A percentile compares a stretch with the other conserved stretches of the same genome.
Evolutionary conservation across 2,113 vertebrate species (phyloP).

Genomic region (Turnix velox): DNA sequence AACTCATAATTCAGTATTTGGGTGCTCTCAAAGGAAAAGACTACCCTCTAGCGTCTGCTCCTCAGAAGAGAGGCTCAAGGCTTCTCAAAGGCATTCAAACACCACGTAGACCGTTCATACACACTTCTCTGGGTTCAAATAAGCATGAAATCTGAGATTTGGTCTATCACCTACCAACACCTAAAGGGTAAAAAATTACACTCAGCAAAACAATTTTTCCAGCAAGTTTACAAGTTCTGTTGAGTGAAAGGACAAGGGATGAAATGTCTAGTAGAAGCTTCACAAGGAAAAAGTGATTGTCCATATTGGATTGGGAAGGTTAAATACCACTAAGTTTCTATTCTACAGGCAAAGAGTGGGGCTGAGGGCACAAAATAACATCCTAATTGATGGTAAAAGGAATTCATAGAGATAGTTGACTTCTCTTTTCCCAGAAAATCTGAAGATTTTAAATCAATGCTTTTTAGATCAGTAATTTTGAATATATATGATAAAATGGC

Average conservation of each 20-base stretch:
- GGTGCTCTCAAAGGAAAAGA: background rate
- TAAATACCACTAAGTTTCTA: background rate
- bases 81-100: background rate
- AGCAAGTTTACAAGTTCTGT: background rate
- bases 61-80: background rate
- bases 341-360: background rate
- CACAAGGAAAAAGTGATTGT: background rate
- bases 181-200: background rate
- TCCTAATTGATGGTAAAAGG: background rate
- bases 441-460: background rate
- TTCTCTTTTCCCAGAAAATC: background rate
- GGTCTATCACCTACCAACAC: background rate
- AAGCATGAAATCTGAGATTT: background rate
- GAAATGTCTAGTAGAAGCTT: background rate
- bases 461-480: background rate
- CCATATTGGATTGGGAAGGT: no score
- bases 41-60: slow-evolving; percentile 20
- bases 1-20: background rate
- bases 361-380: background rate
- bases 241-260: background rate
- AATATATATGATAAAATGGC: background rate
- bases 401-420: background rate
- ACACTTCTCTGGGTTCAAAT: background rate
- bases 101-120: background rate
- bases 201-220: background rate